These are phyloP conservation scores for Homarus gammarus DNA, from an alignment of 2,888 invertebrate genomes.

Conservation along the genomic window DNA sequence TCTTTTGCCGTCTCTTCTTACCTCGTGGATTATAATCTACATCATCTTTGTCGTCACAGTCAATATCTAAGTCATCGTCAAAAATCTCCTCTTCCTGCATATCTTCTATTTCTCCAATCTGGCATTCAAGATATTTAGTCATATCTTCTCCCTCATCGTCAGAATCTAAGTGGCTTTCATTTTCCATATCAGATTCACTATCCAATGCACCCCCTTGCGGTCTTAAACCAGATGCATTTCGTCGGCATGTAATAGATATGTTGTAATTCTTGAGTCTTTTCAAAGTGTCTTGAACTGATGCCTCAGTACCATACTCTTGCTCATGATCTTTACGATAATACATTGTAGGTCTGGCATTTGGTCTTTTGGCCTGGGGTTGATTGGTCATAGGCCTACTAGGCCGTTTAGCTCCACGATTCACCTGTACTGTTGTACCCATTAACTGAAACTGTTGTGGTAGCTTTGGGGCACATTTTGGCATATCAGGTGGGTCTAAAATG, in stretches of 20 bases:
- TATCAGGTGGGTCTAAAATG: constrained; percentile 75
- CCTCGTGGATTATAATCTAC: constrained; percentile 58
- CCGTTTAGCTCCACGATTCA: constrained; percentile 74
- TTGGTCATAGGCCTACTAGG: constrained; percentile 62
- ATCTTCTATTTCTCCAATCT: constrained; percentile 73
- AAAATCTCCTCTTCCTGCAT: constrained; percentile 58
- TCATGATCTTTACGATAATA: constrained; percentile 67
- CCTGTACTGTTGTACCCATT: constrained; percentile 76
- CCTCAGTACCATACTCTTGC: constrained; percentile 58
- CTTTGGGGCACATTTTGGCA: constrained; percentile 55
- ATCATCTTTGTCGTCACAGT: constrained; percentile 68
- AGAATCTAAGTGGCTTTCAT: constrained; percentile 71
- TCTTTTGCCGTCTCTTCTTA: constrained; percentile 46
- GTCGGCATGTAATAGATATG: constrained; percentile 75
- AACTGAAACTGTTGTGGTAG: constrained; percentile 74
- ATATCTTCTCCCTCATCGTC: constrained; percentile 75
- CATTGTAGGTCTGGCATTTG: constrained; percentile 60
- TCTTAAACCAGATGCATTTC: constrained; percentile 64
- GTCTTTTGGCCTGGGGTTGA: constrained; percentile 65
- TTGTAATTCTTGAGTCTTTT: constrained; percentile 76
- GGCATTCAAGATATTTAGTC: constrained; percentile 75
- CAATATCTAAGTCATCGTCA: constrained; percentile 55
- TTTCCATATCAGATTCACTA: constrained; percentile 68
- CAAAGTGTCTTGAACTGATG: constrained; percentile 75
- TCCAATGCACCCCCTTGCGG: constrained; percentile 53